A percentile compares a stretch with the other conserved stretches of the same genome.
Conservation (phyloP, 2,113 vertebrate species). For the Phasianus colchicus region DNA sequence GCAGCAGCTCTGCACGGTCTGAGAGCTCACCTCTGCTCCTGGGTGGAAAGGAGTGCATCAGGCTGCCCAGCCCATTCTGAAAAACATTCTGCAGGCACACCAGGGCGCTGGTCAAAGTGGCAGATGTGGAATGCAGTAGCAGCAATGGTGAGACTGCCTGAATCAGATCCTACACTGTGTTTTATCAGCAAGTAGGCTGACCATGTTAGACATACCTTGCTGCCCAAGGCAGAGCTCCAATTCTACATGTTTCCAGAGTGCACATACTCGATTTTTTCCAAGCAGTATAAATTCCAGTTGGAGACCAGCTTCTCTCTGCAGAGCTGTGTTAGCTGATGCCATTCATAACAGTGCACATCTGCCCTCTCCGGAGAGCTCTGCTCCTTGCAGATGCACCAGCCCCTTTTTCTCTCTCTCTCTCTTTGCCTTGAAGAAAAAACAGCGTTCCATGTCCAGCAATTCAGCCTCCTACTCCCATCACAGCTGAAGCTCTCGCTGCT, state of each 20-base stretch:
- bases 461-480: neutral
- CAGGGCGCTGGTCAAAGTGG: fast-evolving
- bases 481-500: neutral
- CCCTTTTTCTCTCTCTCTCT: neutral
- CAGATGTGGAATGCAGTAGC: fast-evolving
- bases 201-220: fast-evolving
- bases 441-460: fast-evolving
- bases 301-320: neutral
- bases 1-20: too few relatives aligned
- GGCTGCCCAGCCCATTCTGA: neutral
- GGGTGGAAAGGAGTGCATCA: fast-evolving
- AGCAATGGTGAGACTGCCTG: fast-evolving
- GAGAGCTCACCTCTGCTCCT: too few relatives aligned
- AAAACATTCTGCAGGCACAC: fast-evolving
- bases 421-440: neutral
- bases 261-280: neutral
- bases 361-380: neutral
- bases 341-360: neutral
- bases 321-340: neutral
- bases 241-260: fast-evolving
- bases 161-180: neutral
- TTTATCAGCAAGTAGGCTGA: neutral
- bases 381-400: neutral
- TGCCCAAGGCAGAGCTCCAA: neutral
- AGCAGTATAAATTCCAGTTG: neutral